phyloP scores from a whole-genome alignment of 2,888 invertebrate species.

The Petrolisthes manimaculis region DNA sequence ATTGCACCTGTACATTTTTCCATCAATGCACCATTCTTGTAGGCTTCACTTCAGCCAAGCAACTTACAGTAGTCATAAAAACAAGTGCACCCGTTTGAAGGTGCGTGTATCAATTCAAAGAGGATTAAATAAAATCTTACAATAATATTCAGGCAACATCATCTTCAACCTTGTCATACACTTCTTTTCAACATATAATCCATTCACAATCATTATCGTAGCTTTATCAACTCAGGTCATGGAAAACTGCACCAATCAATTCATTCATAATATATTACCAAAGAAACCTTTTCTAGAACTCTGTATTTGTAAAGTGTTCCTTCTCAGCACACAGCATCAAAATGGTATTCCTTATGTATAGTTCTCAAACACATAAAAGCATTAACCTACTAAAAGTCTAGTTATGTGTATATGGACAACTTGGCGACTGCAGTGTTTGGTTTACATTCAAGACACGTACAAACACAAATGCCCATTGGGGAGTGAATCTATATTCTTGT shows the following conservation, averaged over 20 bases:
- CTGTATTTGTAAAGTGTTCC: background rate
- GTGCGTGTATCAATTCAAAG: too few species aligned
- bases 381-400: background rate
- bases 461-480: slow-evolving; percentile 4
- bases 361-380: background rate
- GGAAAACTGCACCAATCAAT: background rate
- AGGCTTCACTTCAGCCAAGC: too few species aligned
- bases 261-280: background rate
- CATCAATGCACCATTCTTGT: too few species aligned
- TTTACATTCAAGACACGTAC: background rate
- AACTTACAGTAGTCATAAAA: too few species aligned
- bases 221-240: background rate
- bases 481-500: background rate
- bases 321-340: too few species aligned
- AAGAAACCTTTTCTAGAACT: background rate
- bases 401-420: background rate
- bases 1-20: too few species aligned
- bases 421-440: background rate
- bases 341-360: background rate
- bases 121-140: background rate
- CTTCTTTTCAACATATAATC: background rate
- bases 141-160: background rate
- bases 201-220: background rate
- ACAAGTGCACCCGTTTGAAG: too few species aligned
- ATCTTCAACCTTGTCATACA: slow-evolving; percentile 1